phyloP scores from a whole-genome alignment of 2,888 invertebrate genomes.

The Odontocolon sp. region DNA sequence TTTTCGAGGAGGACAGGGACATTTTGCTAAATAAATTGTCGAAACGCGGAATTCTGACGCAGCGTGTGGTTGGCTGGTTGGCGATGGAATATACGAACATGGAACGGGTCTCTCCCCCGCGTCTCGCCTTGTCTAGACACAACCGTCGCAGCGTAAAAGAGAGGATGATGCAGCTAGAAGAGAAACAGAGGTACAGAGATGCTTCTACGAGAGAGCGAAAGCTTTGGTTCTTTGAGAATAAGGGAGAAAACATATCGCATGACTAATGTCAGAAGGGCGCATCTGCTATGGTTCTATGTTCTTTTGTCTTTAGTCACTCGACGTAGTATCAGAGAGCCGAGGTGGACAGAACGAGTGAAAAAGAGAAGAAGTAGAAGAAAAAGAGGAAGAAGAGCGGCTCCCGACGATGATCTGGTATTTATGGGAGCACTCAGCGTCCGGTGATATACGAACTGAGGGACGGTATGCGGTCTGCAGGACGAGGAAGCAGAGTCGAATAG shows the following conservation, averaged over 20 bases:
- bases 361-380: conserved; percentile 43
- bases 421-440: conserved; percentile 72
- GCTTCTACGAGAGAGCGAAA: conserved; percentile 18
- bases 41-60: conserved; percentile 64
- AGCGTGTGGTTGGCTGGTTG: conserved; percentile 64
- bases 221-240: conserved; percentile 35
- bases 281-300: no score
- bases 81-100: conserved; percentile 35
- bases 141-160: conserved; percentile 46
- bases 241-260: conserved; percentile 21
- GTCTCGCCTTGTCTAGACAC: conserved; percentile 63
- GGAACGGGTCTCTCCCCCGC: conserved; percentile 45
- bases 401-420: conserved; percentile 71
- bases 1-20: conserved; percentile 52
- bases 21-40: conserved; percentile 69
- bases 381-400: conserved; percentile 35
- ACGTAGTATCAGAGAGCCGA: no score
- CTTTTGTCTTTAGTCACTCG: no score
- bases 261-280: no score
- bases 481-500: conserved; percentile 37
- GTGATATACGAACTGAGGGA: conserved; percentile 68
- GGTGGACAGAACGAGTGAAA: conserved; percentile 41
- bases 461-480: conserved; percentile 58
- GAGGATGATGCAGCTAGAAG: conserved; percentile 33
- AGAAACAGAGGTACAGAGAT: conserved; percentile 47